These are phyloP conservation scores for Oncorhynchus clarkii DNA, from an alignment of 2,113 vertebrate species.

Conservation along the genomic window DNA sequence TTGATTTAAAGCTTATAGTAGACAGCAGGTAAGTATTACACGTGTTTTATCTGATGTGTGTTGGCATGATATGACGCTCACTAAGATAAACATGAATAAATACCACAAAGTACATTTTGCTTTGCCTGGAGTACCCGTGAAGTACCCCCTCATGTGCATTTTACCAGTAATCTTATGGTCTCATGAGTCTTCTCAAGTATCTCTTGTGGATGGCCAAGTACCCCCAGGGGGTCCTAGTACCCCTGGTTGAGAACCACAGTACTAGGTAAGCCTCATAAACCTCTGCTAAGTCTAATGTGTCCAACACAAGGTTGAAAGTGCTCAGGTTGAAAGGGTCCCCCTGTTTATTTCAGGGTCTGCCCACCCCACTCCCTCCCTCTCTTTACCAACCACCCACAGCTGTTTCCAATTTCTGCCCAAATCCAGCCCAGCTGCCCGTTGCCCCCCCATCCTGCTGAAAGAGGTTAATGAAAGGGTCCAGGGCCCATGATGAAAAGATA, in stretches of 20 bases:
- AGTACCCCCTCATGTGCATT: too few relatives aligned
- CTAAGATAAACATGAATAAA: too few relatives aligned
- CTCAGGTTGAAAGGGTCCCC: constrained; percentile 25
- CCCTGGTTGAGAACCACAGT: background rate
- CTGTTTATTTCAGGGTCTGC: constrained; percentile 29
- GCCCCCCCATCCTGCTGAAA: constrained; percentile 47
- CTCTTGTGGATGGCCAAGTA: background rate
- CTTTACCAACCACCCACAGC: constrained; percentile 35
- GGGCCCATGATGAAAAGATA: constrained; percentile 56
- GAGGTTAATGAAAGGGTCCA: constrained; percentile 58
- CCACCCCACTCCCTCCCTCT: constrained; percentile 16
- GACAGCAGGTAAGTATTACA: too few relatives aligned
- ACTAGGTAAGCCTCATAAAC: constrained; percentile 10
- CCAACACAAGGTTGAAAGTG: background rate
- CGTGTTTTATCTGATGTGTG: too few relatives aligned
- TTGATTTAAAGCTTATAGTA: too few relatives aligned
- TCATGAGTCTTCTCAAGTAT: background rate
- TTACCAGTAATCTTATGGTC: background rate
- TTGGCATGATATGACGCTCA: too few relatives aligned
- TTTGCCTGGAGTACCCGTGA: too few relatives aligned
- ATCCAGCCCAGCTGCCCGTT: constrained; percentile 45
- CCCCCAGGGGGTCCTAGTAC: background rate
- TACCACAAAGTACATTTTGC: too few relatives aligned
- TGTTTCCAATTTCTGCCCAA: constrained; percentile 53
- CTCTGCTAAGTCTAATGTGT: constrained; percentile 2